Evolutionary conservation across 2,888 invertebrate genomes (phyloP).

Genomic region (Limnephilus rhombicus): DNA sequence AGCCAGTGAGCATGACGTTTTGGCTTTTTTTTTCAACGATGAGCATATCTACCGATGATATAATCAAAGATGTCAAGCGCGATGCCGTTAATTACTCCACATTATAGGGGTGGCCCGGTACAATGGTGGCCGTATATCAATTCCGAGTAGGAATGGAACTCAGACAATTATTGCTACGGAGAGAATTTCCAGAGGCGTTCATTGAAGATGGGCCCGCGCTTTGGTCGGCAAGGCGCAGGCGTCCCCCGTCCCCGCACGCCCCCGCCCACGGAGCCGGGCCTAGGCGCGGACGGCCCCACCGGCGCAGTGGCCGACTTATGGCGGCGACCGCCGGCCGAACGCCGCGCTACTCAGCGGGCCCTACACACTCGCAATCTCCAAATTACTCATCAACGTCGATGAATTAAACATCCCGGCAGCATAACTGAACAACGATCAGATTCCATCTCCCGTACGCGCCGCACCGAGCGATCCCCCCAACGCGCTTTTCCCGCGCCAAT

Average conservation of each 20-base stretch:
- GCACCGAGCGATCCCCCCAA: neutral
- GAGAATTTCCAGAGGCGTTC: slow-evolving; percentile 49
- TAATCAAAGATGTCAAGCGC: neutral
- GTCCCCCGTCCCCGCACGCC: slow-evolving; percentile 37
- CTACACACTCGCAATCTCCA: slow-evolving; percentile 32
- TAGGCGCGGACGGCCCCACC: slow-evolving; percentile 40
- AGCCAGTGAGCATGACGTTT: neutral
- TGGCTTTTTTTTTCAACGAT: neutral
- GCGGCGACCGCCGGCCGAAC: slow-evolving; percentile 58
- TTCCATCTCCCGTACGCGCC: slow-evolving; percentile 22
- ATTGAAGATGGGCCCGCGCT: slow-evolving; percentile 50
- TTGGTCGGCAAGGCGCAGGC: slow-evolving; percentile 45
- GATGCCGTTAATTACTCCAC: slow-evolving; percentile 26
- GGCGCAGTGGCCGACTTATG: slow-evolving; percentile 59
- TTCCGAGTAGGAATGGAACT: slow-evolving; percentile 33
- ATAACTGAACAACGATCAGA: slow-evolving; percentile 23
- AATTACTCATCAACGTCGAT: slow-evolving; percentile 45
- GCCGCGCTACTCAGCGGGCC: slow-evolving; percentile 50
- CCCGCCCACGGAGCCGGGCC: slow-evolving; percentile 6
- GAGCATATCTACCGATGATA: neutral
- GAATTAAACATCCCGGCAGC: neutral
- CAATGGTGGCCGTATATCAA: slow-evolving; percentile 12
- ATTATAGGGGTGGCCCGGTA: slow-evolving; percentile 13
- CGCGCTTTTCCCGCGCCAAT: neutral
- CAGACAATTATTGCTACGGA: slow-evolving; percentile 34